Percentiles rank a stretch among this genome's conserved stretches.
Conservation (phyloP, 1,140 invertebrate genomes). For the Drosophila oshimai region DNA sequence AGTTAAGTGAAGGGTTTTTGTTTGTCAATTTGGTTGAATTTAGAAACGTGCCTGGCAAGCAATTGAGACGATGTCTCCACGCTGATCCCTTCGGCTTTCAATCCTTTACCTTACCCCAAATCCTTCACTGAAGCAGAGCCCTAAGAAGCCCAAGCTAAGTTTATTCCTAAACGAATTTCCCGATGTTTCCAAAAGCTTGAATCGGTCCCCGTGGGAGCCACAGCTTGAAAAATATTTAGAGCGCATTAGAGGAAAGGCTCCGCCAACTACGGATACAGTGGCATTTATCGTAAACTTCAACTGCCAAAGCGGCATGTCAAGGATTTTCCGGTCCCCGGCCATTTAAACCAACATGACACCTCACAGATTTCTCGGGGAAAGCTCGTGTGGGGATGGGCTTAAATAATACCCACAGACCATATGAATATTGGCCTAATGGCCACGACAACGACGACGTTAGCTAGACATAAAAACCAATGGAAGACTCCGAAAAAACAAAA, state of each 20-base stretch:
- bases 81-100: conserved; percentile 56
- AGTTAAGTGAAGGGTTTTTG: conserved; percentile 26
- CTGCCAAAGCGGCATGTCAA: conserved; percentile 65
- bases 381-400: neutral
- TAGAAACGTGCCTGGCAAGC: conserved; percentile 44
- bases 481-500: conserved; percentile 21
- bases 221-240: conserved; percentile 60
- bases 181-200: conserved; percentile 9
- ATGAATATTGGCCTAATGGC: conserved; percentile 65
- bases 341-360: conserved; percentile 75
- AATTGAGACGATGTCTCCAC: conserved; percentile 37
- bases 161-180: conserved; percentile 59
- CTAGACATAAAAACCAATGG: conserved; percentile 71
- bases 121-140: neutral
- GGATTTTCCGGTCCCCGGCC: conserved; percentile 64
- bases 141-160: conserved; percentile 31
- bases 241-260: conserved; percentile 41
- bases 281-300: conserved; percentile 81
- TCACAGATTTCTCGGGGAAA: conserved; percentile 23
- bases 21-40: conserved; percentile 72
- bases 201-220: conserved; percentile 3
- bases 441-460: conserved; percentile 22
- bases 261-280: conserved; percentile 46
- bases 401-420: conserved; percentile 45
- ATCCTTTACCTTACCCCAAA: conserved; percentile 16